Percentiles rank a stretch among this genome's conserved stretches.
Conservation (phyloP, 53 echinoderm and acorn worm species). For the Luidia sarsii region DNA sequence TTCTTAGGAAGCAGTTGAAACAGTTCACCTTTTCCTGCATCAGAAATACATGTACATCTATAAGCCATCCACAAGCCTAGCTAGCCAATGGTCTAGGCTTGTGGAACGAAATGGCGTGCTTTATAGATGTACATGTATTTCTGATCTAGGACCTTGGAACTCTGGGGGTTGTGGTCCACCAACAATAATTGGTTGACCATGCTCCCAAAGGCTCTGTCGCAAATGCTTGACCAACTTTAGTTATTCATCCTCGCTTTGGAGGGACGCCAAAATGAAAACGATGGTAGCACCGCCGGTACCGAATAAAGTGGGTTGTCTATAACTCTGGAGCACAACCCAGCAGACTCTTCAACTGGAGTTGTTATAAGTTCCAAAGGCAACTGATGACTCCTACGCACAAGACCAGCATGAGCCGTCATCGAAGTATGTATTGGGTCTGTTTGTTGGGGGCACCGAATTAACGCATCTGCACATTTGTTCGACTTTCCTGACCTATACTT, state of each 20-base stretch:
- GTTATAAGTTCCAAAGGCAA: neutral
- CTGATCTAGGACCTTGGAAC: too few species aligned
- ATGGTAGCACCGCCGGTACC: constrained; percentile 23
- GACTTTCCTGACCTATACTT: constrained; percentile 38
- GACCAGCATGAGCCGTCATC: neutral
- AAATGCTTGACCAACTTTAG: constrained; percentile 10
- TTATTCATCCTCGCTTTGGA: constrained; percentile 37
- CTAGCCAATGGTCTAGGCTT: too few species aligned
- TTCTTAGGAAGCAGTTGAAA: too few species aligned
- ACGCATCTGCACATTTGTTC: constrained; percentile 66
- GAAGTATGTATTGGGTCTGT: neutral
- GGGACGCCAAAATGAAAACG: constrained; percentile 18
- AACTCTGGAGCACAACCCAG: neutral
- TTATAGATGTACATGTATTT: too few species aligned
- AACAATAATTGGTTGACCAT: neutral
- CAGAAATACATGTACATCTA: too few species aligned
- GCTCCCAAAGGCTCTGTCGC: constrained; percentile 5
- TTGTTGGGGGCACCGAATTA: constrained; percentile 29
- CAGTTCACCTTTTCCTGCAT: too few species aligned
- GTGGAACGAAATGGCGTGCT: too few species aligned
- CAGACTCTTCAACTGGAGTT: neutral
- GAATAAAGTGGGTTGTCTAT: neutral
- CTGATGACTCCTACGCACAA: neutral
- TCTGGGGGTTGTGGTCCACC: neutral
- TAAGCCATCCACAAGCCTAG: too few species aligned